Evolutionary conservation across 2,113 vertebrate species (phyloP).

Genomic region (Myocastor coypus): DNA sequence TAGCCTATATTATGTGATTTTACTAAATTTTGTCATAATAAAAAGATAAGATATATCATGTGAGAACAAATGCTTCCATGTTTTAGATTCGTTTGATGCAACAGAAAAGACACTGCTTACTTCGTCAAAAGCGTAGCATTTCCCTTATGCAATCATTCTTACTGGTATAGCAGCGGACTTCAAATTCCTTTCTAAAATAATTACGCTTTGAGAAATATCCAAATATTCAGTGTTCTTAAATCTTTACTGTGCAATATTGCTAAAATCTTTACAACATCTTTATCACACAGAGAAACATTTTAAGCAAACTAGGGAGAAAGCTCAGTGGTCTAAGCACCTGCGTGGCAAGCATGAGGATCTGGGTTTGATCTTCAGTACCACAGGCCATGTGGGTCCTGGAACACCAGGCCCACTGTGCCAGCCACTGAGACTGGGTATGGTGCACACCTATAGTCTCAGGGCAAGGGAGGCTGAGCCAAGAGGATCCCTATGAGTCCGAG

Average conservation of each 20-base stretch:
- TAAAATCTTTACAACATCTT: background rate
- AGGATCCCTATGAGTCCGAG: no score
- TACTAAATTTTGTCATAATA: constrained; percentile 32
- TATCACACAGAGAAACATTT: constrained; percentile 16
- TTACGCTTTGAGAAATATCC: constrained; percentile 47
- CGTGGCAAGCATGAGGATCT: no score
- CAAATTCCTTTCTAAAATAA: background rate
- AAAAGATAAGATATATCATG: background rate
- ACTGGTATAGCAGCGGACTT: constrained; percentile 6
- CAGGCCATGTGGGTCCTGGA: no score
- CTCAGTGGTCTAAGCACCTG: no score
- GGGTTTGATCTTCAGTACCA: no score
- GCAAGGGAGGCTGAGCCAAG: no score
- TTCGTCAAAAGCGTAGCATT: background rate
- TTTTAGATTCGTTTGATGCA: constrained; percentile 17
- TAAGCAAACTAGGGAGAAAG: constrained; percentile 22
- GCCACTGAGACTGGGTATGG: no score
- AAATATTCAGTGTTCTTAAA: constrained; percentile 58
- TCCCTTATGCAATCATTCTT: constrained; percentile 33
- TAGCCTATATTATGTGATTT: background rate
- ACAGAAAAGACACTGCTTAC: constrained; percentile 1
- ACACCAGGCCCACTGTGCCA: no score
- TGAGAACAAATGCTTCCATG: background rate
- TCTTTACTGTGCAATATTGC: constrained; percentile 12
- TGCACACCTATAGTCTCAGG: no score